phyloP scores from a whole-genome alignment of 2,797 vertebrate species.

The Alca torda region DNA sequence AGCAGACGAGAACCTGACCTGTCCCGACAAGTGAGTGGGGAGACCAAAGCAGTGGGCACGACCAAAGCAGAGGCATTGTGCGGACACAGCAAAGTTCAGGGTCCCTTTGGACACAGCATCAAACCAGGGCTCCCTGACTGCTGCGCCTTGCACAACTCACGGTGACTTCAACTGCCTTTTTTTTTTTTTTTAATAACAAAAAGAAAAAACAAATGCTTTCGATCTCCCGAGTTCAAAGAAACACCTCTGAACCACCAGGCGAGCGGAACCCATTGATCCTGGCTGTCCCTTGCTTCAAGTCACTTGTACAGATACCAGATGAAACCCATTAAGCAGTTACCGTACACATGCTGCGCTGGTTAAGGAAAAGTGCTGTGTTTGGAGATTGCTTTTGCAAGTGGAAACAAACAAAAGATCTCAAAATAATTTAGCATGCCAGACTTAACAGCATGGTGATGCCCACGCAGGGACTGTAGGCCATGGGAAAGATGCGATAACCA shows the following conservation, averaged over 20 bases:
- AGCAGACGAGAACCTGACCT: not conserved
- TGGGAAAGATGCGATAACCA: not conserved
- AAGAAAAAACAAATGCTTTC: not conserved
- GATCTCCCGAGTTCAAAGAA: not conserved
- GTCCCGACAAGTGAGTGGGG: not conserved
- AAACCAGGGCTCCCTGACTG: not conserved
- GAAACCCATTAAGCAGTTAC: accelerated
- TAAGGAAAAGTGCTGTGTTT: accelerated
- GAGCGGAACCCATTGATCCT: accelerated
- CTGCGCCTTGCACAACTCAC: not conserved
- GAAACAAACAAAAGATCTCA: not conserved
- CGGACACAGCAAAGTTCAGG: not conserved
- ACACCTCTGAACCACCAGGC: accelerated
- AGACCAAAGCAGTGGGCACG: not conserved
- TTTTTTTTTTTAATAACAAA: not conserved
- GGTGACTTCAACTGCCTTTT: not conserved
- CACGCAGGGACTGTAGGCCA: not conserved
- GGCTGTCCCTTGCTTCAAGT: not conserved
- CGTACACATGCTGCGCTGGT: accelerated
- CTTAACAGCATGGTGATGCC: too few relatives aligned
- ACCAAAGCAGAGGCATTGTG: not conserved
- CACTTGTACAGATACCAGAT: accelerated
- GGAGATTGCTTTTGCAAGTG: accelerated
- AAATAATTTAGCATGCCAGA: accelerated
- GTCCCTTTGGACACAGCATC: not conserved